Evolutionary conservation across 1,140 invertebrate genomes (phyloP).

Genomic region (Trypoxylus dichotomus): DNA sequence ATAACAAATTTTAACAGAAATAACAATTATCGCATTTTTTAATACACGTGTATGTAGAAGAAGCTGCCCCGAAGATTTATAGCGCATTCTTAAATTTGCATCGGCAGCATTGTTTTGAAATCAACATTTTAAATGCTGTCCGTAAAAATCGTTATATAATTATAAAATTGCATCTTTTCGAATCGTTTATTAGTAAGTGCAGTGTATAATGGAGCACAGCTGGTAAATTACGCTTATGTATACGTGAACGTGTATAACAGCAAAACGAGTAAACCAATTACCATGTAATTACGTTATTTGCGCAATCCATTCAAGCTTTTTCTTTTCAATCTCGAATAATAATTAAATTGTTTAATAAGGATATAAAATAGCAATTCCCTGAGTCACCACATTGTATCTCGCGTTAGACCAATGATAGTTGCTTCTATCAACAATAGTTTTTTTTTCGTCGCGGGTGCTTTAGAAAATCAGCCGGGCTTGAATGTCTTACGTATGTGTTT

Average conservation of each 20-base stretch:
- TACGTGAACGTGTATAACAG: not conserved
- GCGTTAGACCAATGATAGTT: not conserved
- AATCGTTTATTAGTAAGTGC: not conserved
- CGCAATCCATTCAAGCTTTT: constrained; percentile 19
- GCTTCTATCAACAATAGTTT: not conserved
- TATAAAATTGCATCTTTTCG: constrained; percentile 12
- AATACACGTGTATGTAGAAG: not conserved
- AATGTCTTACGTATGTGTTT: not conserved
- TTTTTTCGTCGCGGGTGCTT: not conserved
- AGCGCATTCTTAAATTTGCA: not conserved
- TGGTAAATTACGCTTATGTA: constrained; percentile 6
- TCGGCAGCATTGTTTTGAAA: not conserved
- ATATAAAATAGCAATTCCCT: constrained; percentile 21
- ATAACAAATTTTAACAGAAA: not conserved
- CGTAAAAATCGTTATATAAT: constrained; percentile 10
- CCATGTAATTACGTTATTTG: constrained; percentile 18
- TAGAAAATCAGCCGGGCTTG: not conserved
- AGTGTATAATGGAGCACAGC: constrained; percentile 8
- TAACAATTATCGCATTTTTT: not conserved
- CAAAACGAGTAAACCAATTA: constrained; percentile 20
- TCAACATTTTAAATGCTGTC: not conserved
- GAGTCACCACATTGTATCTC: not conserved
- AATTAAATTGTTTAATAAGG: constrained; percentile 21
- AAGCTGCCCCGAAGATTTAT: not conserved
- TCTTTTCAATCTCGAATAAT: constrained; percentile 6